phyloP scores from a whole-genome alignment of 2,113 vertebrate genomes.

The Megaceryle torquata region DNA sequence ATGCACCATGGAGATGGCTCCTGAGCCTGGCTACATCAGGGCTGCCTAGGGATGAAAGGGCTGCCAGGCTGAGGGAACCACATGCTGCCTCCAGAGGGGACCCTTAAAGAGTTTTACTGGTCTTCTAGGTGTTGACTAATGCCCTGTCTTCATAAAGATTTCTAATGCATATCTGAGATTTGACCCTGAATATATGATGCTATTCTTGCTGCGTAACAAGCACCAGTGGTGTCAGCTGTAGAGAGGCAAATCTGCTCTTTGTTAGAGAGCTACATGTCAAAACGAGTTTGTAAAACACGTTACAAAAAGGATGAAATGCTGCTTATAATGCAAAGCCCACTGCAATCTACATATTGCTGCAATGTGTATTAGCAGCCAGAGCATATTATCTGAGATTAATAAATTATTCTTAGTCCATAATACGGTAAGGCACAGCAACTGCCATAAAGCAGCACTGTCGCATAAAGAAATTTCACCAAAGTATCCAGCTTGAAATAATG shows the following conservation, averaged over 20 bases:
- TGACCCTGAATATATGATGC: not conserved
- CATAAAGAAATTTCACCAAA: not conserved
- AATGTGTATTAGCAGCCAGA: constrained; percentile 15
- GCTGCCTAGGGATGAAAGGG: not conserved
- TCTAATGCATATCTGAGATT: not conserved
- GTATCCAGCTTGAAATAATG: constrained; percentile 6
- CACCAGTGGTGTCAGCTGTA: not conserved
- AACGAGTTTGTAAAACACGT: not conserved
- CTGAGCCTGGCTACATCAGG: not conserved
- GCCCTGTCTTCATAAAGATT: not conserved
- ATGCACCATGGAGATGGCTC: not conserved
- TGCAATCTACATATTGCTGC: constrained; percentile 20
- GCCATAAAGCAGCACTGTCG: constrained; percentile 4
- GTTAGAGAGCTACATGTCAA: not conserved
- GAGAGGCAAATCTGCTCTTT: constrained; percentile 3
- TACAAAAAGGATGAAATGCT: not conserved
- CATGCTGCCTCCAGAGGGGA: not conserved
- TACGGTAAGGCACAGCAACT: not conserved
- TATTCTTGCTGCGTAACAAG: not conserved
- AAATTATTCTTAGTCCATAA: not conserved
- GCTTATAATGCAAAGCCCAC: constrained; percentile 9
- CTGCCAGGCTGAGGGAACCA: not conserved
- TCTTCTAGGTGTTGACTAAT: not conserved
- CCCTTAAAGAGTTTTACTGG: not conserved
- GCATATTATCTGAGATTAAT: constrained; percentile 31